phyloP scores from a whole-genome alignment of 2,888 invertebrate species.

The Amiota mariae region DNA sequence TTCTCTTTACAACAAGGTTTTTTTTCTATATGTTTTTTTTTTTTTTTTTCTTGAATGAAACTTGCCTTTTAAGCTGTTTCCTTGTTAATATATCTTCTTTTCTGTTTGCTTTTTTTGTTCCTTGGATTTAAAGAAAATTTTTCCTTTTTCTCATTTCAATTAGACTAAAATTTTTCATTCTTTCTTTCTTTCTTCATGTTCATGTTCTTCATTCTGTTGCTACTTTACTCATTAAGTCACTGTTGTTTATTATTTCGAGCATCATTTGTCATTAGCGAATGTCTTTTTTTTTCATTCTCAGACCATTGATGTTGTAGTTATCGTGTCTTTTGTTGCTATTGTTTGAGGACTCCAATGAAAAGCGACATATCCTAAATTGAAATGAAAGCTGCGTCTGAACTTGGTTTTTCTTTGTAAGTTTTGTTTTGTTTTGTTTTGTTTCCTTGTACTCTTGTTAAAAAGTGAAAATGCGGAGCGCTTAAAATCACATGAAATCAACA shows the following conservation, averaged over 20 bases:
- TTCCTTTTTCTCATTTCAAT: not conserved
- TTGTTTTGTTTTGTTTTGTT: too few species aligned
- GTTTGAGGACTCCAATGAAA: conserved; percentile 23
- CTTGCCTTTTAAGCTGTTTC: not conserved
- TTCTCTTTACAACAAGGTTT: conserved; percentile 26
- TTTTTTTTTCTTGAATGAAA: not conserved
- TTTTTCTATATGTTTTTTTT: conserved; percentile 32
- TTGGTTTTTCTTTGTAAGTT: not conserved
- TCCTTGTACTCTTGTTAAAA: too few species aligned
- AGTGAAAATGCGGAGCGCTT: too few species aligned
- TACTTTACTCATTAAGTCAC: conserved; percentile 54
- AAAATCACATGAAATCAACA: too few species aligned
- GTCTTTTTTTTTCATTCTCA: conserved; percentile 55
- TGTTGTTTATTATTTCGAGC: conserved; percentile 62
- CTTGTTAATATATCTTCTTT: not conserved
- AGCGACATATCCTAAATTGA: not conserved
- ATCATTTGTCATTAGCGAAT: conserved; percentile 65
- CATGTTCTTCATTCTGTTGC: not conserved
- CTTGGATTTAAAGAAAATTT: too few species aligned
- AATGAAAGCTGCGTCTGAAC: not conserved
- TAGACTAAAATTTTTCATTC: not conserved
- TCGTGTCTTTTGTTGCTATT: conserved; percentile 22
- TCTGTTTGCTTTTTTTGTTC: conserved; percentile 1
- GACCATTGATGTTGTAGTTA: conserved; percentile 27
- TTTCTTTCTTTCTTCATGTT: not conserved